These are phyloP conservation scores for Cynaeus angustus DNA, from an alignment of 2,888 invertebrate genomes.

Conservation along the genomic window DNA sequence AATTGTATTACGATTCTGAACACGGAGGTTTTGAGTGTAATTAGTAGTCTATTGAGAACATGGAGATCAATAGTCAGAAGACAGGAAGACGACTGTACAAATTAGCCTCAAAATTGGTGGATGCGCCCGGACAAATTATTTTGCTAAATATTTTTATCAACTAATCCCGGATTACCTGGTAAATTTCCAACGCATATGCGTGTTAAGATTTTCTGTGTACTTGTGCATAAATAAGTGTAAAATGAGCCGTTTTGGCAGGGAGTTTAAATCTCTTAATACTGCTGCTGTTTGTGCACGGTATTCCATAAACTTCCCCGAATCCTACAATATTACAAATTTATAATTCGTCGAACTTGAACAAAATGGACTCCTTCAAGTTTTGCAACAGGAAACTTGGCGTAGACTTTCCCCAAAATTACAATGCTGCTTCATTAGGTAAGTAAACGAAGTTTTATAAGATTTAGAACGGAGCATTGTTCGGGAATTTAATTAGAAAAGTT, in stretches of 20 bases:
- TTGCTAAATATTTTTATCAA: no score
- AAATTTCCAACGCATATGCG: neutral
- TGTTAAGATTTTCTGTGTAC: constrained; percentile 10
- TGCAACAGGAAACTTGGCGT: constrained; percentile 15
- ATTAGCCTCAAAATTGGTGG: no score
- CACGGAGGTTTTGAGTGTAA: constrained; percentile 12
- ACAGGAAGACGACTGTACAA: neutral
- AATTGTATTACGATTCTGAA: constrained; percentile 12
- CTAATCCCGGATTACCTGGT: no score
- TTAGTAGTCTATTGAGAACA: constrained; percentile 11
- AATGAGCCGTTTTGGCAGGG: constrained; percentile 21
- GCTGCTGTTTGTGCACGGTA: constrained; percentile 32
- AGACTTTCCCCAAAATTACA: constrained; percentile 23
- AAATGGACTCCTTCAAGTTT: constrained; percentile 23
- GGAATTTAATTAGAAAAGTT: constrained; percentile 26
- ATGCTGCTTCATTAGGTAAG: constrained; percentile 28
- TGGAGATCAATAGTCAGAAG: constrained; percentile 1
- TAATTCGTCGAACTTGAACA: constrained; percentile 39
- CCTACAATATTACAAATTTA: constrained; percentile 34
- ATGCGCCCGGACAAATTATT: no score
- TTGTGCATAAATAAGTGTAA: constrained; percentile 18
- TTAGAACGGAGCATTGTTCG: constrained; percentile 4
- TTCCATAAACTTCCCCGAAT: constrained; percentile 22
- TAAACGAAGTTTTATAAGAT: constrained; percentile 27
- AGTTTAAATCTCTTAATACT: constrained; percentile 40